These are phyloP conservation scores for Myotis vivesi DNA, from an alignment of 2,797 vertebrate genomes.

Conservation along the genomic window DNA sequence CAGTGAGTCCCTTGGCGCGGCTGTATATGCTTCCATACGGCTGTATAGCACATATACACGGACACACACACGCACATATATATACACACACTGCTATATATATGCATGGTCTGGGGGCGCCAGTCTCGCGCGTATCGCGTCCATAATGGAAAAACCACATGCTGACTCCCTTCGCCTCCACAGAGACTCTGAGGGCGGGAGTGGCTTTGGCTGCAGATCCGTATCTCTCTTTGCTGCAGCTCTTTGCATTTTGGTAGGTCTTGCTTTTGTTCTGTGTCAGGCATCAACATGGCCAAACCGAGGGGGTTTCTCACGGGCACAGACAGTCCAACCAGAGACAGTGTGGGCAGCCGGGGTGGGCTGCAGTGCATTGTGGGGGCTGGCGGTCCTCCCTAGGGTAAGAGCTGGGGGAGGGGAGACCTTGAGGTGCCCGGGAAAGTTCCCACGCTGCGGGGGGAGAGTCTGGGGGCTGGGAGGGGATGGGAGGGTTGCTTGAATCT, in stretches of 20 bases:
- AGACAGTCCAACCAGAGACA: conserved; percentile 96
- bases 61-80: conserved; percentile 81
- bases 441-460: neutral
- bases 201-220: conserved; percentile 72
- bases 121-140: conserved; percentile 80
- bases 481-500: neutral
- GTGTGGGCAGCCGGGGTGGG: conserved; percentile 67
- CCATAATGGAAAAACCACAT: conserved; percentile 82
- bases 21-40: conserved; percentile 78
- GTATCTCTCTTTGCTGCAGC: conserved; percentile 64
- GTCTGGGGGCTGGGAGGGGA: neutral
- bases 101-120: conserved; percentile 83
- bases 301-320: conserved; percentile 90
- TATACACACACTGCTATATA: conserved; percentile 82
- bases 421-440: neutral
- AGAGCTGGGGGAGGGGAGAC: conserved; percentile 11
- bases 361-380: conserved; percentile 79
- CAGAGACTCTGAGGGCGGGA: conserved; percentile 82
- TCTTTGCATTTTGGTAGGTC: conserved; percentile 67
- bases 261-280: conserved; percentile 85
- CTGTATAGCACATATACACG: conserved; percentile 80
- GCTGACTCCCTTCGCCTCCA: conserved; percentile 81
- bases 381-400: neutral
- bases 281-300: conserved; percentile 97
- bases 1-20: conserved; percentile 79